These are phyloP conservation scores for Fukomys damarensis DNA, from an alignment of 2,113 vertebrate genomes.

Conservation along the genomic window DNA sequence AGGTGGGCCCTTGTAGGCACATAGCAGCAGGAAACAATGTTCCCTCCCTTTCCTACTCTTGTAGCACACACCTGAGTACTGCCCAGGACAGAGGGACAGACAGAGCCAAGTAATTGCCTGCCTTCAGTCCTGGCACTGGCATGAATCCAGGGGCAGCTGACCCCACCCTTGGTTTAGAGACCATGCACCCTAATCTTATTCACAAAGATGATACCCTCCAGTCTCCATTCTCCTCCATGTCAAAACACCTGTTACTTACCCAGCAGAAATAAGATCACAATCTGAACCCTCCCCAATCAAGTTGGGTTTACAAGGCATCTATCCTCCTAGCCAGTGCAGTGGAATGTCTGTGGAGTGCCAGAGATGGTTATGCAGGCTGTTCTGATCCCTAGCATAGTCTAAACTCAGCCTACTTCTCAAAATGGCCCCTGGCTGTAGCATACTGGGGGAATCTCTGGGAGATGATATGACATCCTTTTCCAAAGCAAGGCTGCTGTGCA, in stretches of 20 bases:
- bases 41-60: not conserved
- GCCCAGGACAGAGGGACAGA: too few relatives aligned
- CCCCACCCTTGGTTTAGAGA: not conserved
- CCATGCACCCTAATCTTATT: not conserved
- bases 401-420: not conserved
- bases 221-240: not conserved
- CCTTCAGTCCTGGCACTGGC: not conserved
- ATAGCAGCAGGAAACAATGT: not conserved
- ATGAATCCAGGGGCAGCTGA: not conserved
- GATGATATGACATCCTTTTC: not conserved
- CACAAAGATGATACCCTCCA: not conserved
- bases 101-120: not conserved
- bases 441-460: not conserved
- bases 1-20: too few relatives aligned
- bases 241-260: not conserved
- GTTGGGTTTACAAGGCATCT: not conserved
- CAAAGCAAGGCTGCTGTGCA: not conserved
- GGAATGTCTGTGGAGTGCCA: not conserved
- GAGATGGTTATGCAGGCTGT: not conserved
- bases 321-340: not conserved
- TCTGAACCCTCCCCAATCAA: not conserved
- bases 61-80: not conserved
- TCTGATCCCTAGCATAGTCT: not conserved
- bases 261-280: not conserved
- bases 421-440: not conserved